A percentile compares a stretch with the other conserved stretches of the same genome.
Conservation (phyloP, 2,113 vertebrate species). For the Oplegnathus fasciatus region DNA sequence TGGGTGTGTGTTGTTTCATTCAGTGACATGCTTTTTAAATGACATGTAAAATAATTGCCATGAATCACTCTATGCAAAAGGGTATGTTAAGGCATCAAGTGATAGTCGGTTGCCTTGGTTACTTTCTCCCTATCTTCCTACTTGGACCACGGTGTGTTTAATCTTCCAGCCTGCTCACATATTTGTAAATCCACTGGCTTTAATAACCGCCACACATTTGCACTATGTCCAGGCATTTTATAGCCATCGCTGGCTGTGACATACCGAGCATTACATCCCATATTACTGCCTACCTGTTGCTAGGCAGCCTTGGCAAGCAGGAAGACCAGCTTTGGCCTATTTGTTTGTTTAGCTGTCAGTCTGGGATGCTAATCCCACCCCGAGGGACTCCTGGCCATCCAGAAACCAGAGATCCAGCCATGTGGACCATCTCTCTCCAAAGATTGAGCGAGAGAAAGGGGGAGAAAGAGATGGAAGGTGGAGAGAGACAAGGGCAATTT, state of each 20-base stretch:
- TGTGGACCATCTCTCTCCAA: constrained; percentile 63
- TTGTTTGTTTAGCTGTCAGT: constrained; percentile 81
- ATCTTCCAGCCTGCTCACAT: constrained; percentile 37
- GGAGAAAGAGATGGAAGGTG: constrained; percentile 37
- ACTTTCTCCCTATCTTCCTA: neutral
- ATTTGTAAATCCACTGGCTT: constrained; percentile 45
- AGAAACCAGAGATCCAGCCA: constrained; percentile 71
- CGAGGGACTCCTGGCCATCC: constrained; percentile 67
- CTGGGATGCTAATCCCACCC: constrained; percentile 72
- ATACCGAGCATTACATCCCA: constrained; percentile 46
- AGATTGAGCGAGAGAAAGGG: constrained; percentile 43
- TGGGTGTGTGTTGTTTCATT: neutral
- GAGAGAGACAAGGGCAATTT: constrained; percentile 80
- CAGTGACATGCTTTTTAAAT: constrained; percentile 6
- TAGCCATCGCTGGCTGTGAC: constrained; percentile 44
- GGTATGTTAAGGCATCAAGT: neutral
- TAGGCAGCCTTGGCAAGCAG: constrained; percentile 79
- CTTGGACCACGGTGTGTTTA: neutral
- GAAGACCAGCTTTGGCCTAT: constrained; percentile 58
- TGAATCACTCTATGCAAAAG: constrained; percentile 22
- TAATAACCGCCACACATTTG: constrained; percentile 29
- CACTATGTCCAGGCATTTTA: constrained; percentile 60
- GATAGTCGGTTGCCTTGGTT: neutral
- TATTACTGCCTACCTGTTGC: constrained; percentile 79
- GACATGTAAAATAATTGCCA: constrained; percentile 2